Evolutionary conservation across 53 echinoderm and acorn worm genomes (phyloP).

Genomic region (Pentamera pediparva): DNA sequence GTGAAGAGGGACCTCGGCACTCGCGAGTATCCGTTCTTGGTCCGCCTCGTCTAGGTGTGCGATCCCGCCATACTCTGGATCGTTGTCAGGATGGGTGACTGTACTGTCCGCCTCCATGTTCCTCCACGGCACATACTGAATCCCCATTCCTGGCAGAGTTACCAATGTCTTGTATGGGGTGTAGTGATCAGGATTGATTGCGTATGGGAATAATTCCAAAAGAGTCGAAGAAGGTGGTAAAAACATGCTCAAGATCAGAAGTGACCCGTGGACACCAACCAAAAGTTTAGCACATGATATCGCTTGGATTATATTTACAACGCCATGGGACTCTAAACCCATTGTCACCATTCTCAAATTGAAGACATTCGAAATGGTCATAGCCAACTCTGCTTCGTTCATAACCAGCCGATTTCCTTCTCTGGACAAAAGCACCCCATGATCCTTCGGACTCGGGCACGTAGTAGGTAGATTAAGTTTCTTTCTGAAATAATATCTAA

Average conservation of each 20-base stretch:
- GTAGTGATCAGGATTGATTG: slow-evolving; percentile 85
- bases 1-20: slow-evolving; percentile 74
- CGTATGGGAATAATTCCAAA: slow-evolving; percentile 83
- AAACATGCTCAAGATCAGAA: slow-evolving; percentile 79
- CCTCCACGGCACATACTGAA: slow-evolving; percentile 70
- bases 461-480: slow-evolving; percentile 19
- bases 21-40: slow-evolving; percentile 49
- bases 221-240: slow-evolving; percentile 54
- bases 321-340: slow-evolving; percentile 55
- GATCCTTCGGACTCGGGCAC: background rate
- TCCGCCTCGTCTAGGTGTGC: slow-evolving; percentile 46
- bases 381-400: slow-evolving; percentile 72
- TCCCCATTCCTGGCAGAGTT: slow-evolving; percentile 54
- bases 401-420: slow-evolving; percentile 75
- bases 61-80: slow-evolving; percentile 70
- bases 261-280: slow-evolving; percentile 81
- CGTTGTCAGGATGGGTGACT: slow-evolving; percentile 61
- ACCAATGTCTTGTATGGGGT: slow-evolving; percentile 87
- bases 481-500: slow-evolving; percentile 47
- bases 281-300: slow-evolving; percentile 65
- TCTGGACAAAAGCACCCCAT: slow-evolving; percentile 52
- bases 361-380: slow-evolving; percentile 44
- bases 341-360: slow-evolving; percentile 55
- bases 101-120: slow-evolving; percentile 52
- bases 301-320: slow-evolving; percentile 44